These are phyloP conservation scores for Bolborhynchus lineola DNA, from an alignment of 2,113 vertebrate genomes.

Conservation along the genomic window DNA sequence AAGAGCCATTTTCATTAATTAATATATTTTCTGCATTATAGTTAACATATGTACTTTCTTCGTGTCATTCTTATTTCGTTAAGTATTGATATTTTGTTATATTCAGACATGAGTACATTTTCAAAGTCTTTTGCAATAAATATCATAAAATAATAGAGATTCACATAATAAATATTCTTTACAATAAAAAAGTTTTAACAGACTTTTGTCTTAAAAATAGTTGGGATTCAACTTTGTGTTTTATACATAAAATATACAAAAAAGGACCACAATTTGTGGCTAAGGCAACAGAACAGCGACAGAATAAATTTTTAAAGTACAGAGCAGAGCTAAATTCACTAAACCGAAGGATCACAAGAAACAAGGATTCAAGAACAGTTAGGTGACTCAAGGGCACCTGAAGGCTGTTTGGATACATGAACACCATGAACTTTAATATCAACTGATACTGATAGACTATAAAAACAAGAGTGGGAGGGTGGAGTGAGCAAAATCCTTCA, in stretches of 20 bases:
- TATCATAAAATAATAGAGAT: conserved; percentile 99
- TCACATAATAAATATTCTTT: conserved; percentile 99
- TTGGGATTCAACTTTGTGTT: conserved; percentile 95
- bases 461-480: conserved; percentile 12
- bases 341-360: conserved; percentile 44
- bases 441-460: conserved; percentile 29
- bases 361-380: conserved; percentile 41
- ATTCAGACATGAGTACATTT: conserved; percentile 99
- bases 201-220: conserved; percentile 97
- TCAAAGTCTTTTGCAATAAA: conserved; percentile 97
- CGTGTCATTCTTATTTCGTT: conserved; percentile 91
- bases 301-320: conserved; percentile 74
- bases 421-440: conserved; percentile 59
- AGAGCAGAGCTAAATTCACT: conserved; percentile 66
- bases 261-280: conserved; percentile 84
- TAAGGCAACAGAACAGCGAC: conserved; percentile 79
- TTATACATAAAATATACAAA: conserved; percentile 94
- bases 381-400: conserved; percentile 61
- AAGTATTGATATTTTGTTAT: conserved; percentile 99
- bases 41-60: conserved; percentile 98
- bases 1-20: conserved; percentile 91
- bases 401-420: conserved; percentile 55
- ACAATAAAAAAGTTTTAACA: conserved; percentile 96
- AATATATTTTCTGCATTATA: conserved; percentile 99
- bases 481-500: conserved; percentile 50